Evolutionary conservation across 2,113 vertebrate genomes (phyloP).

Genomic region (Heliornis fulica): DNA sequence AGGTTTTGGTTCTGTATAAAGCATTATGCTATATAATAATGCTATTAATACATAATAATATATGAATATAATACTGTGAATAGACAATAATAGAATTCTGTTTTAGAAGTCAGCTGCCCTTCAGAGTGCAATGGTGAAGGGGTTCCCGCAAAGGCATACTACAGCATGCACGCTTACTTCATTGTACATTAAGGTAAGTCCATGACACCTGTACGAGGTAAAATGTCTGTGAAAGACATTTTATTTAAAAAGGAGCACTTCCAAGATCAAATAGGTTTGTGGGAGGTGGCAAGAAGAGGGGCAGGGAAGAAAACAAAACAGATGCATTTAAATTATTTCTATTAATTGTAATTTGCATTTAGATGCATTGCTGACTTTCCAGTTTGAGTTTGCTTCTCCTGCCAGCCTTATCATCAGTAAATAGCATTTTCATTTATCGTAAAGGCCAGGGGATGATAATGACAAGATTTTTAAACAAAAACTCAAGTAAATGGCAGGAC

Average conservation of each 20-base stretch:
- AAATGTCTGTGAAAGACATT: not conserved
- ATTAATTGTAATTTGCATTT: not conserved
- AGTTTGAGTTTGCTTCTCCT: not conserved
- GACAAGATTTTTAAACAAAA: constrained; percentile 33
- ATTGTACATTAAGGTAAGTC: not conserved
- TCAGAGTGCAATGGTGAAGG: not conserved
- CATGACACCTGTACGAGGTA: not conserved
- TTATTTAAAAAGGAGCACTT: not conserved
- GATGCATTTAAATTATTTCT: not conserved
- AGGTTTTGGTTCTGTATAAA: not conserved
- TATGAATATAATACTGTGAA: not conserved
- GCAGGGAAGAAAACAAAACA: not conserved
- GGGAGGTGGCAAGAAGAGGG: too few relatives aligned
- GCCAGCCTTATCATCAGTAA: not conserved
- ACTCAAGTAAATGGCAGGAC: constrained; percentile 31
- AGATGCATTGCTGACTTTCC: not conserved
- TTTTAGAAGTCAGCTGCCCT: not conserved
- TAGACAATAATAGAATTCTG: not conserved
- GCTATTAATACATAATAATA: not conserved
- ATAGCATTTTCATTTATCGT: not conserved
- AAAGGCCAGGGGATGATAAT: constrained; percentile 7
- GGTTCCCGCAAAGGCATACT: not conserved
- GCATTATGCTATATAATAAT: not conserved
- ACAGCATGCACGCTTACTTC: not conserved
- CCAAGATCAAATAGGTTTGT: not conserved